A percentile compares a stretch with the other conserved stretches of the same genome.
phyloP scores from a whole-genome alignment of 2,888 invertebrate species.

The Tetranychus piercei region DNA sequence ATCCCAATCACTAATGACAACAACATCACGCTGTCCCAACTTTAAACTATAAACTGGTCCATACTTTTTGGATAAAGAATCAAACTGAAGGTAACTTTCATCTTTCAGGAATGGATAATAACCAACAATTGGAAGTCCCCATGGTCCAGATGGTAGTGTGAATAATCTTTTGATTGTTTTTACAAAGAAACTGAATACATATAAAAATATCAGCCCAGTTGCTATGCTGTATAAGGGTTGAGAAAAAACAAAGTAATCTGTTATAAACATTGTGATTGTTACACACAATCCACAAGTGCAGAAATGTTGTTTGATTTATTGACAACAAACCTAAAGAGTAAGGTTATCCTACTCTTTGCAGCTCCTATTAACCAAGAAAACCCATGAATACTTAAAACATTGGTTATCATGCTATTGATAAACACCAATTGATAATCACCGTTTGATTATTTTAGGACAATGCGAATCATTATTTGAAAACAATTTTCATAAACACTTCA shows the following conservation, averaged over 20 bases:
- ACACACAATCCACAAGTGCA: no score
- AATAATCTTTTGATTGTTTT: not conserved
- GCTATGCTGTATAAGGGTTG: not conserved
- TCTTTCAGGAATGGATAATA: conserved; percentile 4
- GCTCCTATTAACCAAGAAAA: no score
- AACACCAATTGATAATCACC: no score
- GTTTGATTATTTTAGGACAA: no score
- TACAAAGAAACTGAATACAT: not conserved
- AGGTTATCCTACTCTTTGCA: no score
- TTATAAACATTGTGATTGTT: not conserved
- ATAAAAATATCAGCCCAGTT: not conserved
- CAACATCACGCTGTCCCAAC: not conserved
- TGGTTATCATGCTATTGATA: no score
- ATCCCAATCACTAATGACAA: not conserved
- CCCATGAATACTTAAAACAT: no score
- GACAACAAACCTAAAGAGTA: no score
- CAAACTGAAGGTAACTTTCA: not conserved
- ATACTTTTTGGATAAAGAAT: not conserved
- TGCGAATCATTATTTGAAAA: no score
- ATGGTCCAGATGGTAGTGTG: not conserved
- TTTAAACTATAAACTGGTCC: not conserved
- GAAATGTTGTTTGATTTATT: no score
- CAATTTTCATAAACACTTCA: no score
- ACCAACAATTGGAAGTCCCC: not conserved
- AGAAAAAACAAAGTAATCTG: not conserved